phyloP scores from a whole-genome alignment of 2,797 vertebrate species.

The Clamator glandarius region DNA sequence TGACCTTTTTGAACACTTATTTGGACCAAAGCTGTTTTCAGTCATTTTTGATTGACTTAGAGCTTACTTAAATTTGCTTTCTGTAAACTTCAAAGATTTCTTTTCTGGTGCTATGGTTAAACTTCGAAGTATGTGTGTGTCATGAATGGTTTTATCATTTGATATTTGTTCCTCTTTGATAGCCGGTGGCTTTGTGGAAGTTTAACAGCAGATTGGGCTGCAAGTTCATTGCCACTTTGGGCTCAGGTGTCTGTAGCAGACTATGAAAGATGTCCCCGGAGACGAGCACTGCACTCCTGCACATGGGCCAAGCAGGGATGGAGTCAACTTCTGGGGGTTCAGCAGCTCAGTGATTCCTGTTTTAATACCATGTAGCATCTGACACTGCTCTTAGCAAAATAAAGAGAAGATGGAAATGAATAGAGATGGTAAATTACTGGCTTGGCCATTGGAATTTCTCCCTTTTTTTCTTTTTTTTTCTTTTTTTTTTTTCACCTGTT shows the following conservation, averaged over 20 bases:
- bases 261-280: not conserved
- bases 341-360: not conserved
- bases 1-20: conserved; percentile 76
- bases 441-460: not conserved
- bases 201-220: not conserved
- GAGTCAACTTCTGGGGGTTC: not conserved
- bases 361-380: accelerated
- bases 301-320: not conserved
- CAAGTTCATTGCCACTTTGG: accelerated
- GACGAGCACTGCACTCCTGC: not conserved
- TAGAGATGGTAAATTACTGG: not conserved
- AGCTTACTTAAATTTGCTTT: conserved; percentile 71
- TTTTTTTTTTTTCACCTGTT: not conserved
- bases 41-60: conserved; percentile 75
- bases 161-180: not conserved
- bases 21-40: conserved; percentile 73
- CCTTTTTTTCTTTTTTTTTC: accelerated
- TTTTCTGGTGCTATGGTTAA: conserved; percentile 17
- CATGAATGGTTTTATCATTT: not conserved
- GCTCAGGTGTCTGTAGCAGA: not conserved
- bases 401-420: not conserved
- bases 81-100: conserved; percentile 70
- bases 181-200: not conserved
- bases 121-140: not conserved
- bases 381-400: not conserved